Base-by-base conservation (phyloP, 2,888 invertebrate species). In the Drosophila mayaguana region DNA sequence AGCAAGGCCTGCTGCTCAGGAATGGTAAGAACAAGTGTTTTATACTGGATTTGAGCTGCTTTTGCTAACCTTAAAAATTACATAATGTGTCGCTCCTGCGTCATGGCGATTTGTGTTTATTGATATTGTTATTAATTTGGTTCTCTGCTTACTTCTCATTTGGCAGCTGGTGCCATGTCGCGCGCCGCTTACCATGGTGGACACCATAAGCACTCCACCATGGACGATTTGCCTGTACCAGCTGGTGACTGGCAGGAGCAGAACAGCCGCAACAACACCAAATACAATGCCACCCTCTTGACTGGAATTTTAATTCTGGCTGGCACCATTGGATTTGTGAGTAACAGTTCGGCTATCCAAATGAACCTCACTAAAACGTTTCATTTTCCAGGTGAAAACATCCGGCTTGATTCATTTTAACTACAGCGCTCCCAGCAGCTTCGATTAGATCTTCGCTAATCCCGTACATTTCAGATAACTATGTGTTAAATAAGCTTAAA, bases 201-300 rank as follows among this genome's bases (percentile, higher is more conserved):
- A 3, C 80, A 88, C 67, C 91, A 90, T 53, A 57, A 83, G 53
- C 84, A 81, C 32, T 72, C 88, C 38, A 95, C 94, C 14, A 95
- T 96, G 95, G 95, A 97, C 84, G 97, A 97, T 91, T 92, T 97
- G 91, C 96, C 97, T 0, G 94, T 95, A 56, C 97, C 97, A 1
- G 93, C 94, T 66, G 97, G 97, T 63, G 95, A 96, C 25, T 97
- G 97, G 97, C 94, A 96, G 91, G 94, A 95, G 60, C 92, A 94
- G 53, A 88, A 96, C 86, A 94, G 95, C 62, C 94, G 95, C 38
- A 94, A 94, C 70, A 96, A 97, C 90, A 93, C 94, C 74, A 95
- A 94, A 87, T 96, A 96, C 94, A 97, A 97, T 87, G 91, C 94
- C 11, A 93, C 94, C 16, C 93, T 97, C 55, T 80, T 94, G 12